Conservation (phyloP, 2,113 vertebrate genomes). For the Neodon shergylaensis region DNA sequence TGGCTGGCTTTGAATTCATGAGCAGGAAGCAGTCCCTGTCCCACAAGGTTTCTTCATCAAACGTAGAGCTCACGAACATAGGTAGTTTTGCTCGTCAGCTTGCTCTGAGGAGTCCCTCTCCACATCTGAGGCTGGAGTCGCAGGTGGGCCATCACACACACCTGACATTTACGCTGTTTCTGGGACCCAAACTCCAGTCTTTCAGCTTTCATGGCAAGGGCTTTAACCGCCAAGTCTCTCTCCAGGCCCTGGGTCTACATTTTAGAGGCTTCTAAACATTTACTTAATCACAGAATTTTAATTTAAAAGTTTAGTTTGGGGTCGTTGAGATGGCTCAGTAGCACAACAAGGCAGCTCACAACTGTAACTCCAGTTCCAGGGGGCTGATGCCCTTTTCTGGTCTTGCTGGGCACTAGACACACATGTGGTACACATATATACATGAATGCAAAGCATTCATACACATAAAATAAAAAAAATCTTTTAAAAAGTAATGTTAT, state of each 20-base stretch:
- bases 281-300: background rate
- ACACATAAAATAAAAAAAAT: background rate
- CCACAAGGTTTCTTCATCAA: background rate
- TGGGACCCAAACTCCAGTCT: background rate
- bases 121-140: background rate
- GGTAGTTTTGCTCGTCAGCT: background rate
- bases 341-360: background rate
- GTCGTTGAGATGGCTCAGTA: background rate
- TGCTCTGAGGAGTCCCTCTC: background rate
- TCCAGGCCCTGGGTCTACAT: background rate
- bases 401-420: background rate
- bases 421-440: background rate
- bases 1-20: background rate
- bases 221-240: background rate
- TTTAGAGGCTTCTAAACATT: background rate
- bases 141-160: background rate
- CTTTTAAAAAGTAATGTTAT: background rate
- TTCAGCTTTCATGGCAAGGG: background rate
- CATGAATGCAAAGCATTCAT: background rate
- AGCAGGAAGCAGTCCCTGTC: background rate
- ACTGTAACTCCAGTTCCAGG: background rate
- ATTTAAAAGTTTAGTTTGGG: background rate
- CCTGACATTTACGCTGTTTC: background rate
- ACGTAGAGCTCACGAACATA: background rate
- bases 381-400: background rate